Evolutionary conservation across 2,113 vertebrate genomes (phyloP).

Genomic region (Pachycephala philippinensis): DNA sequence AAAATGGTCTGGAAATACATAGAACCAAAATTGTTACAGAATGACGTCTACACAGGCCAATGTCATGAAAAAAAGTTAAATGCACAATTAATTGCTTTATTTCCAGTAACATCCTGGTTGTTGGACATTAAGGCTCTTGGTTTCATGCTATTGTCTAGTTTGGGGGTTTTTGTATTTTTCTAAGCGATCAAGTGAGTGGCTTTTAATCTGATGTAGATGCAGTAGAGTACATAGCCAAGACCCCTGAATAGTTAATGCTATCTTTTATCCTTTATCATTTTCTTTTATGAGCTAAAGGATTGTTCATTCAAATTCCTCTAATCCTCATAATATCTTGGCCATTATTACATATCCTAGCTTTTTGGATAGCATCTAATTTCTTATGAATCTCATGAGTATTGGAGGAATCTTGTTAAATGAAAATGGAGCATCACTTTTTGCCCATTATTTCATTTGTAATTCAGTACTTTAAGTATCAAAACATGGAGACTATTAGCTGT

Average conservation of each 20-base stretch:
- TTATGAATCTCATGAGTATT: conserved; percentile 64
- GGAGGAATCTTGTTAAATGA: conserved; percentile 65
- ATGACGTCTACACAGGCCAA: fast-evolving
- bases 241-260: conserved; percentile 46
- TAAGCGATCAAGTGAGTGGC: background rate
- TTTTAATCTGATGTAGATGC: conserved; percentile 54
- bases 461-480: conserved; percentile 42
- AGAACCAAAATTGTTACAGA: background rate
- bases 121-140: background rate
- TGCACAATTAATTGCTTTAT: background rate
- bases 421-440: conserved; percentile 61
- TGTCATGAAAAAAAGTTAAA: background rate
- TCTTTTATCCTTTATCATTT: conserved; percentile 65
- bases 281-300: conserved; percentile 71
- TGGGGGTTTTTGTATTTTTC: background rate
- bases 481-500: background rate
- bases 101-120: background rate
- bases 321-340: conserved; percentile 67
- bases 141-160: background rate
- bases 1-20: background rate
- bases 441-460: conserved; percentile 60
- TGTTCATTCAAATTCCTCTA: conserved; percentile 70
- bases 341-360: conserved; percentile 71
- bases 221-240: background rate
- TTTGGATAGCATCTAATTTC: conserved; percentile 64